phyloP scores from a whole-genome alignment of 2,888 invertebrate genomes.

The Drosophila longiperda region DNA sequence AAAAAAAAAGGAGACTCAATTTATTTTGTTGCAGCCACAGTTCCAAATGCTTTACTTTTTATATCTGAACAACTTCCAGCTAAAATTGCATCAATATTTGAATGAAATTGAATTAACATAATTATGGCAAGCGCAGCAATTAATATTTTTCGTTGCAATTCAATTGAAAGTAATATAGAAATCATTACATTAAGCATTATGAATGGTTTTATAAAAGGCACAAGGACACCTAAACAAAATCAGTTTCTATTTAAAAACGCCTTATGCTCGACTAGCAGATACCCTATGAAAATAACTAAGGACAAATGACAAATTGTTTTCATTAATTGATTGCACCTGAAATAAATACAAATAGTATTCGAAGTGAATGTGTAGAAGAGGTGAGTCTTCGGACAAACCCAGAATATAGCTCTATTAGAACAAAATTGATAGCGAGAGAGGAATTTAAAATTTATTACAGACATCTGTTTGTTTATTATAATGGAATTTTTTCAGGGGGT shows the following conservation, averaged over 20 bases:
- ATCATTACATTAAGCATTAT: constrained; percentile 1
- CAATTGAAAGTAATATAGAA: constrained; percentile 1
- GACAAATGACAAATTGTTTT: background rate
- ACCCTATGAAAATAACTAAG: background rate
- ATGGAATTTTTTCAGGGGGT: background rate
- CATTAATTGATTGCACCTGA: background rate
- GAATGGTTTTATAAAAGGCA: background rate
- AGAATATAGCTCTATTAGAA: too few relatives aligned
- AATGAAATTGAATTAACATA: constrained; percentile 2
- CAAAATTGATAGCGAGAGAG: background rate
- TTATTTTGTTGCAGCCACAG: background rate
- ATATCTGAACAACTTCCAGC: background rate
- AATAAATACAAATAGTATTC: background rate
- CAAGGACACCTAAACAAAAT: background rate
- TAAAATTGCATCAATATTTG: background rate
- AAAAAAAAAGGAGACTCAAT: background rate
- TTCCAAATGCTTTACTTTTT: background rate
- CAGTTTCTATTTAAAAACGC: background rate
- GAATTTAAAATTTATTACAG: background rate
- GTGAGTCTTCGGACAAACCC: background rate
- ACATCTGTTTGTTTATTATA: background rate
- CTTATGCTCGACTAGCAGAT: background rate
- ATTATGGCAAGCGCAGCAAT: background rate
- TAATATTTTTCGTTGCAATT: constrained; percentile 7
- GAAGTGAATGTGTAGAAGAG: background rate